Percentiles rank a stretch among this genome's conserved stretches.
phyloP scores from a whole-genome alignment of 2,113 vertebrate species.

The Xenopus laevis region DNA sequence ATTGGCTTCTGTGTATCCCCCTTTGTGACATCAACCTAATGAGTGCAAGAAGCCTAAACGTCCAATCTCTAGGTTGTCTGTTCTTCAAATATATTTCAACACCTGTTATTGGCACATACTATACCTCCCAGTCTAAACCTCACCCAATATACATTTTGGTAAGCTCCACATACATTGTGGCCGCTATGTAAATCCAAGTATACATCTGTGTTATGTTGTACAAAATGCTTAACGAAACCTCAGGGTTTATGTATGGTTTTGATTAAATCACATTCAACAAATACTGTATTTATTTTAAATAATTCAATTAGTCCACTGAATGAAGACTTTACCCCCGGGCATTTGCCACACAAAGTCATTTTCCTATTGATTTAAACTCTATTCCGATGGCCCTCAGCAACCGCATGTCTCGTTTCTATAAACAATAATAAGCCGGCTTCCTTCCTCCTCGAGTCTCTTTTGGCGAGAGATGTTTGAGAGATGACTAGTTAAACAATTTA shows the following conservation, averaged over 20 bases:
- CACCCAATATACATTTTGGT: too few species aligned
- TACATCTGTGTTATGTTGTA: background rate
- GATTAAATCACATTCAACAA: conserved; percentile 5
- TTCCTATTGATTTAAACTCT: conserved; percentile 20
- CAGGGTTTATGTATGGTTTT: conserved; percentile 12
- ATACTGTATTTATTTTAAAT: background rate
- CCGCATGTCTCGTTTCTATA: conserved; percentile 3
- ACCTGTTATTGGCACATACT: too few species aligned
- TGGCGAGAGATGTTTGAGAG: background rate
- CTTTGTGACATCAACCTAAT: too few species aligned
- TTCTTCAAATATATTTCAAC: too few species aligned
- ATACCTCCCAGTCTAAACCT: too few species aligned
- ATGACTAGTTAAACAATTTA: conserved; percentile 10
- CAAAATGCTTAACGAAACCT: background rate
- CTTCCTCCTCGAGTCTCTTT: conserved; percentile 2
- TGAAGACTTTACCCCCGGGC: conserved; percentile 9
- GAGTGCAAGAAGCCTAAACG: too few species aligned
- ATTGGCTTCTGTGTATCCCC: too few species aligned
- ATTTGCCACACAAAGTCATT: conserved; percentile 18
- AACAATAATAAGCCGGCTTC: conserved; percentile 4
- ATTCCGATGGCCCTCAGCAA: conserved; percentile 2
- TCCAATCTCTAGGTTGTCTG: too few species aligned
- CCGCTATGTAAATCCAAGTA: background rate
- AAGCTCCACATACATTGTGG: too few species aligned
- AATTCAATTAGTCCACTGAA: conserved; percentile 21